Evolutionary conservation across 2,797 vertebrate species (phyloP).

Genomic region (Periparus ater): DNA sequence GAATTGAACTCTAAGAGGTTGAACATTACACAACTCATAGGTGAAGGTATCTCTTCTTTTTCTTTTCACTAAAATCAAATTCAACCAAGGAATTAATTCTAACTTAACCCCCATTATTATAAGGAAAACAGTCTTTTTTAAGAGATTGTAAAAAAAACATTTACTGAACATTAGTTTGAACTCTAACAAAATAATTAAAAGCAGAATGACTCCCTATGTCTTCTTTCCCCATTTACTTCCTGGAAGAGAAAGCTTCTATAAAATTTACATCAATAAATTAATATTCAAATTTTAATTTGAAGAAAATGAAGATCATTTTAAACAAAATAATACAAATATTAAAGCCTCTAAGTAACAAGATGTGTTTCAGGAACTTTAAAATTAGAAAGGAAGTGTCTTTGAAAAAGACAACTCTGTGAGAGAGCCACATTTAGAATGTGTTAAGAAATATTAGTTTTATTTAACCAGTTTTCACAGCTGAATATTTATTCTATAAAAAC

Average conservation of each 20-base stretch:
- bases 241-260: not conserved
- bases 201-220: not conserved
- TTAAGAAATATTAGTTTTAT: slow-evolving; percentile 90
- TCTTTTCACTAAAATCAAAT: not conserved
- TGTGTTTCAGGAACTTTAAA: not conserved
- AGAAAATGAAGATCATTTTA: not conserved
- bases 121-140: not conserved
- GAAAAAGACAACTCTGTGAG: slow-evolving; percentile 17
- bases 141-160: not conserved
- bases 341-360: not conserved
- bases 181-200: not conserved
- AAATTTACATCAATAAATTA: not conserved
- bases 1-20: not conserved
- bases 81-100: not conserved
- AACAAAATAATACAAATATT: not conserved
- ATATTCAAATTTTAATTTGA: not conserved
- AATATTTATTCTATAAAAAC: slow-evolving; percentile 89
- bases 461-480: slow-evolving; percentile 88
- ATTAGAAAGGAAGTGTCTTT: not conserved
- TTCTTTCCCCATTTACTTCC: not conserved
- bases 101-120: not conserved
- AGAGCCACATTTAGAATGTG: slow-evolving; percentile 70
- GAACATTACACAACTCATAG: not conserved
- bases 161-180: not conserved
- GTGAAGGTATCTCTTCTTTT: not conserved